Conservation (phyloP, 2,888 invertebrate genomes). For the Drosophila fungiperda region DNA sequence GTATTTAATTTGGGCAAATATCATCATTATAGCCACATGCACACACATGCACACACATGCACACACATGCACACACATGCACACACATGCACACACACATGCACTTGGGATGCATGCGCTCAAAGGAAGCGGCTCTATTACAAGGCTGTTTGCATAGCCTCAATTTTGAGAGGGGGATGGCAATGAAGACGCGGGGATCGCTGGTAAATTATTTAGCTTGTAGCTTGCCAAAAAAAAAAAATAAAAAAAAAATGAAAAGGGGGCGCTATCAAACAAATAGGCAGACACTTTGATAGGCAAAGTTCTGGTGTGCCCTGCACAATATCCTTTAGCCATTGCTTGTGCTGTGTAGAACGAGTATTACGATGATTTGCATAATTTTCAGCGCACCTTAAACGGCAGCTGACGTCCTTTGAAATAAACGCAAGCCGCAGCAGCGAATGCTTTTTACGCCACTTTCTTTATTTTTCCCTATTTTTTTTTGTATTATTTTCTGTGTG, state of each 20-base stretch:
- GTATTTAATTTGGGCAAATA: slow-evolving; percentile 51
- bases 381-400: slow-evolving; percentile 74
- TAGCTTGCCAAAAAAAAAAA: slow-evolving; percentile 53
- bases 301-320: slow-evolving; percentile 44
- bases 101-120: slow-evolving; percentile 32
- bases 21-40: slow-evolving; percentile 68
- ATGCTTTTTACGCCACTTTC: slow-evolving; percentile 21
- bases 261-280: slow-evolving; percentile 48
- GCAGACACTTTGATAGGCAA: slow-evolving; percentile 47
- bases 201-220: slow-evolving; percentile 74
- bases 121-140: slow-evolving; percentile 76
- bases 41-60: slow-evolving; percentile 10
- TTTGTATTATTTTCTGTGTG: slow-evolving; percentile 18
- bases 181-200: background rate
- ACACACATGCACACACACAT: slow-evolving; percentile 37
- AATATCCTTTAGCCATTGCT: slow-evolving; percentile 71
- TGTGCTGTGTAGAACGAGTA: slow-evolving; percentile 70
- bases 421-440: slow-evolving; percentile 49
- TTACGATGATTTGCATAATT: slow-evolving; percentile 83
- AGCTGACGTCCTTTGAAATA: slow-evolving; percentile 31
- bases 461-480: slow-evolving; percentile 11
- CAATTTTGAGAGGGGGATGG: slow-evolving; percentile 56
- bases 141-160: slow-evolving; percentile 78
- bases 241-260: background rate
- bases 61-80: slow-evolving; percentile 58